Conservation (phyloP, 2,888 invertebrate species). For the Cantharis lateralis region DNA sequence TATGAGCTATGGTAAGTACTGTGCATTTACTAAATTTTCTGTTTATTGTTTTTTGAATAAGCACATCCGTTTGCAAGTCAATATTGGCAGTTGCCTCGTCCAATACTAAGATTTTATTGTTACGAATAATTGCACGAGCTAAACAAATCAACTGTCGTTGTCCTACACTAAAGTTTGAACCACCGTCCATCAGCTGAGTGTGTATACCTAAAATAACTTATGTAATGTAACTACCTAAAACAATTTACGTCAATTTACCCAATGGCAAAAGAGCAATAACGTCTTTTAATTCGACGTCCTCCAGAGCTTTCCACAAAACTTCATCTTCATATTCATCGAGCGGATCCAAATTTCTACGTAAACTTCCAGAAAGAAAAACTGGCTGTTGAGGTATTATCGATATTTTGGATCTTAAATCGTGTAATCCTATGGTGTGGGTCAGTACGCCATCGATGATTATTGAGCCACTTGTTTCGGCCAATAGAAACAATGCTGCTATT, state of each 20-base stretch:
- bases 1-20: slow-evolving; percentile 82
- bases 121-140: slow-evolving; percentile 63
- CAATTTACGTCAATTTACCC: not conserved
- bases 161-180: slow-evolving; percentile 44
- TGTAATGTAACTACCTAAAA: not conserved
- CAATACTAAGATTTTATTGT: slow-evolving; percentile 43
- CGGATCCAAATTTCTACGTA: slow-evolving; percentile 89
- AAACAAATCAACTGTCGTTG: slow-evolving; percentile 72
- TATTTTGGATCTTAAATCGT: slow-evolving; percentile 58
- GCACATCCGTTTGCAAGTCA: slow-evolving; percentile 74
- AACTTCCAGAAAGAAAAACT: slow-evolving; percentile 81
- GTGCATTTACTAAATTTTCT: slow-evolving; percentile 75
- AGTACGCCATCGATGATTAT: slow-evolving; percentile 67
- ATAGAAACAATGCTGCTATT: slow-evolving; percentile 71
- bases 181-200: slow-evolving; percentile 76
- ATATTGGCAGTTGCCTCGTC: slow-evolving; percentile 84
- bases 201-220: slow-evolving; percentile 59
- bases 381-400: slow-evolving; percentile 66
- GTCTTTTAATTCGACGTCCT: slow-evolving; percentile 80
- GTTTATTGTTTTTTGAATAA: slow-evolving; percentile 77
- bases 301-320: slow-evolving; percentile 81
- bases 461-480: slow-evolving; percentile 62
- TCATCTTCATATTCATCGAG: slow-evolving; percentile 80
- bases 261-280: slow-evolving; percentile 56
- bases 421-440: slow-evolving; percentile 59